Conservation (phyloP, 2,797 vertebrate genomes). For the Molossus alvarezi region DNA sequence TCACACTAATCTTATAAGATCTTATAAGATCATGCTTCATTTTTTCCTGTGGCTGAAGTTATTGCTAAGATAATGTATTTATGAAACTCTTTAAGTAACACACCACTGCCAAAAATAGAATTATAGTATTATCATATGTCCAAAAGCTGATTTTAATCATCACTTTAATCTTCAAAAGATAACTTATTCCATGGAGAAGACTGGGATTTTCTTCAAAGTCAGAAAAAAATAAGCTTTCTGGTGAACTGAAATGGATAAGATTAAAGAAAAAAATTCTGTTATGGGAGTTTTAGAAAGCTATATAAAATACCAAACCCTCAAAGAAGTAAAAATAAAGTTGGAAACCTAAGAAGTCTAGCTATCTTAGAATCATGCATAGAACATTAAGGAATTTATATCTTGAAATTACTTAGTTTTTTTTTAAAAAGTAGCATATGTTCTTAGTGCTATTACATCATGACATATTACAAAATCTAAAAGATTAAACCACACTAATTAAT, state of each 20-base stretch:
- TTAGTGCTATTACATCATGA: constrained; percentile 5
- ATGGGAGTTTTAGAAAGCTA: constrained; percentile 70
- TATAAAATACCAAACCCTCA: constrained; percentile 71
- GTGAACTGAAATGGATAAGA: constrained; percentile 65
- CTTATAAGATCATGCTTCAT: constrained; percentile 46
- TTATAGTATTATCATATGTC: constrained; percentile 70
- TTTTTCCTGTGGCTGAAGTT: constrained; percentile 60
- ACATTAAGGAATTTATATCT: constrained; percentile 66
- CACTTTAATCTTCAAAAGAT: constrained; percentile 83
- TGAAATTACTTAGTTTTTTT: constrained; percentile 35
- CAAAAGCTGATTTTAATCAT: constrained; percentile 75
- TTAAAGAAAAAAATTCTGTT: constrained; percentile 75
- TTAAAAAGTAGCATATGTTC: not conserved
- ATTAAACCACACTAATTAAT: not conserved
- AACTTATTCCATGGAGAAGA: constrained; percentile 72
- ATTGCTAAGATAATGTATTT: constrained; percentile 67
- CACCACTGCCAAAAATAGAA: constrained; percentile 62
- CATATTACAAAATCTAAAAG: constrained; percentile 49
- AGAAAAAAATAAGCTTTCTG: constrained; percentile 69
- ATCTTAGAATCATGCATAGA: constrained; percentile 50
- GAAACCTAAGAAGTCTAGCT: constrained; percentile 71
- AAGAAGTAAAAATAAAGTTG: constrained; percentile 76
- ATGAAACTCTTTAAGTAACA: constrained; percentile 74
- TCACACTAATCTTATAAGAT: constrained; percentile 68
- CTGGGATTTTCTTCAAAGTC: constrained; percentile 82